A percentile compares a stretch with the other conserved stretches of the same genome.
Evolutionary conservation across 2,888 invertebrate species (phyloP).

Genomic region (Nomada ferruginata): DNA sequence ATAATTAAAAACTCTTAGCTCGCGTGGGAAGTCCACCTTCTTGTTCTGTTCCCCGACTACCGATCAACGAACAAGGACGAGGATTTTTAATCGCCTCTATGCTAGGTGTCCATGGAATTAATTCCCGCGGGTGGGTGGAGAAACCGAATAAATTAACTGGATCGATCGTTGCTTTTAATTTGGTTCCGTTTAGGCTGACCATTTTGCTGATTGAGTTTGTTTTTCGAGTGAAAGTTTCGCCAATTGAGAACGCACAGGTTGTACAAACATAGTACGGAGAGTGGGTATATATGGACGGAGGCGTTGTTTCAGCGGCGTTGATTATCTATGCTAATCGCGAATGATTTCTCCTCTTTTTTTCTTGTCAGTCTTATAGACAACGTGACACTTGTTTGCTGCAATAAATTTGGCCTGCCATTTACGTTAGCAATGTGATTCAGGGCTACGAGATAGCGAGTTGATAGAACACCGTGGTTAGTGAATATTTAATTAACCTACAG

Average conservation of each 20-base stretch:
- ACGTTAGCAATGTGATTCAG: not conserved
- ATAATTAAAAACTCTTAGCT: slow-evolving; percentile 80
- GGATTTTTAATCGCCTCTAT: slow-evolving; percentile 6
- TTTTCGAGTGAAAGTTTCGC: not conserved
- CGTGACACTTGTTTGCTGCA: too few relatives aligned
- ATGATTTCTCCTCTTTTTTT: not conserved
- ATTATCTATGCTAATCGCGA: slow-evolving; percentile 2
- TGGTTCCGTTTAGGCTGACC: not conserved
- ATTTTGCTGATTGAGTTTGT: not conserved
- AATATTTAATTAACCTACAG: slow-evolving; percentile 3
- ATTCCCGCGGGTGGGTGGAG: slow-evolving; percentile 11
- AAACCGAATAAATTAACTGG: slow-evolving; percentile 44
- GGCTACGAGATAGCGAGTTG: not conserved
- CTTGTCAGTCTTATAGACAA: not conserved
- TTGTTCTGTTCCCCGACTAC: slow-evolving; percentile 19
- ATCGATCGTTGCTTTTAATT: slow-evolving; percentile 27
- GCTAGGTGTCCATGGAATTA: not conserved
- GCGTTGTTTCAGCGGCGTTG: slow-evolving; percentile 5
- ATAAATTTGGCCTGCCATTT: not conserved
- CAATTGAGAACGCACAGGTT: not conserved
- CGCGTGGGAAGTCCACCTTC: slow-evolving; percentile 67
- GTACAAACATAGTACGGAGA: not conserved
- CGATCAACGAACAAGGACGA: slow-evolving; percentile 22
- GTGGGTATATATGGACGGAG: not conserved
- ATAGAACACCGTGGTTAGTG: not conserved